Percentiles rank a stretch among this genome's conserved stretches.
phyloP scores from a whole-genome alignment of 2,113 vertebrate genomes.

The Neolamprologus falcicula region DNA sequence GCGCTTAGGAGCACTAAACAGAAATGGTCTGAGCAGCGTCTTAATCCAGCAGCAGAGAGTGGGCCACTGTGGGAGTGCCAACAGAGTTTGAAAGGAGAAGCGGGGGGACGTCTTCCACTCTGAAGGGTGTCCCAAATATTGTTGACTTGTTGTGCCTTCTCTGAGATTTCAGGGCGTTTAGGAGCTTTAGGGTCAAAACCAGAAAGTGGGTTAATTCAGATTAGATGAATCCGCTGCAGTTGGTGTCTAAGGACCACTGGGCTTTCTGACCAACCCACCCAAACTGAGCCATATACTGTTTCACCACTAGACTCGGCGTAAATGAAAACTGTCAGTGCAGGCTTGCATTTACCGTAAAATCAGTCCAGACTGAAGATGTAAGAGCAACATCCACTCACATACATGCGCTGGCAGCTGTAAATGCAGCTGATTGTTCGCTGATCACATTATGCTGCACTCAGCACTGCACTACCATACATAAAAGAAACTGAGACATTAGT shows the following conservation, averaged over 20 bases:
- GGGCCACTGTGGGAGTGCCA: not conserved
- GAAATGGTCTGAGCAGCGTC: not conserved
- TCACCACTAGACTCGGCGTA: not conserved
- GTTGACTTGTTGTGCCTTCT: slow-evolving; percentile 47
- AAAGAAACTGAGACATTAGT: slow-evolving; percentile 15
- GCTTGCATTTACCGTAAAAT: not conserved
- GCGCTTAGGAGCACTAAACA: not conserved
- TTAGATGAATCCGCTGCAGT: slow-evolving; percentile 19
- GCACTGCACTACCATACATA: not conserved
- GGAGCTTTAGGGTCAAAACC: slow-evolving; percentile 45
- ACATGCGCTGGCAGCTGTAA: not conserved
- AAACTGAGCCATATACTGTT: not conserved
- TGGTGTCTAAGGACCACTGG: slow-evolving; percentile 24
- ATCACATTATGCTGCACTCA: slow-evolving; percentile 44
- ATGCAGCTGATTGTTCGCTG: not conserved
- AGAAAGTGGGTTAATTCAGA: slow-evolving; percentile 63
- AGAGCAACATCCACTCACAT: not conserved
- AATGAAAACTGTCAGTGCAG: not conserved
- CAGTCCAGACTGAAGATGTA: not conserved
- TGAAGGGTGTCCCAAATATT: slow-evolving; percentile 19
- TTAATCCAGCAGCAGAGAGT: slow-evolving; percentile 16
- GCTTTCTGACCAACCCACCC: not conserved
- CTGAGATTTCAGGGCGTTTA: slow-evolving; percentile 44
- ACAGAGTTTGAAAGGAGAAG: not conserved
- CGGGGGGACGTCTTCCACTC: not conserved